Evolutionary conservation across 2,113 vertebrate species (phyloP).

Genomic region (Ploceus nigricollis): DNA sequence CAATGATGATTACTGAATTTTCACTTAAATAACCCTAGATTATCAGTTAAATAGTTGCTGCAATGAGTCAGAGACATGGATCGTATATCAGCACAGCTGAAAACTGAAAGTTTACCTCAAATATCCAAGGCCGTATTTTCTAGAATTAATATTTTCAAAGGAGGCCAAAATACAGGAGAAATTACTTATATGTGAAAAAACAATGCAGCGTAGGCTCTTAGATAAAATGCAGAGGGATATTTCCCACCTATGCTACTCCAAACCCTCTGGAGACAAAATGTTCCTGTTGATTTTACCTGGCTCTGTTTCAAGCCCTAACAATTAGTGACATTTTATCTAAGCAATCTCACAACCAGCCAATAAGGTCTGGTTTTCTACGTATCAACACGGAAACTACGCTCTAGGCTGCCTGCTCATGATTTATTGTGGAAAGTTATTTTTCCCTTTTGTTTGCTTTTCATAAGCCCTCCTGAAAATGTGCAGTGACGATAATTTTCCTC

Average conservation of each 20-base stretch:
- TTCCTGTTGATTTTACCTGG: not conserved
- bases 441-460: not conserved
- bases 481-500: not conserved
- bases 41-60: not conserved
- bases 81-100: not conserved
- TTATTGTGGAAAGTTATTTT: not conserved
- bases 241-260: not conserved
- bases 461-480: not conserved
- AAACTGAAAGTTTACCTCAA: not conserved
- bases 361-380: not conserved
- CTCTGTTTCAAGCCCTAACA: not conserved
- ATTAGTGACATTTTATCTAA: not conserved
- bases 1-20: not conserved
- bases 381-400: not conserved
- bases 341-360: not conserved
- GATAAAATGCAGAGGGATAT: not conserved
- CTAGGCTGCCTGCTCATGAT: not conserved
- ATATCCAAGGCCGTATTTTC: not conserved
- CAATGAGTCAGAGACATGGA: not conserved
- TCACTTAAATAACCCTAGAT: not conserved
- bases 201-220: not conserved
- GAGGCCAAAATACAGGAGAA: not conserved
- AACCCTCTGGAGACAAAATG: not conserved
- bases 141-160: not conserved
- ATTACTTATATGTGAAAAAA: not conserved